Base-by-base conservation (phyloP, 2,888 invertebrate species). In the Aphidoletes aphidimyza region DNA sequence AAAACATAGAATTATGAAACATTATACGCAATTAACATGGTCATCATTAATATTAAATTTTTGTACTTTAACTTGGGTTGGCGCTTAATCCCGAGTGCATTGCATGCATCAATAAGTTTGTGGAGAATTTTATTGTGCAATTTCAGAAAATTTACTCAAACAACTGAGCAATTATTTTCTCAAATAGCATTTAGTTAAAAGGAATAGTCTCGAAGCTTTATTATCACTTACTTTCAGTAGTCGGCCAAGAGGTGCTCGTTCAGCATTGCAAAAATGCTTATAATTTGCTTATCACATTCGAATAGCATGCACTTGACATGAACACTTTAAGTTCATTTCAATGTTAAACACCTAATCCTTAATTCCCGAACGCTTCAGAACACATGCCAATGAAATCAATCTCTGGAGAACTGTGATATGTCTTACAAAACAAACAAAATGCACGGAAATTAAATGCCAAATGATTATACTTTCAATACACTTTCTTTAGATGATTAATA, bases 271-370 rank as follows among this genome's bases (percentile, higher is more conserved):
- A n/a, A n/a, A n/a, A n/a, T n/a, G n/a, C n/a, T n/a, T n/a, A n/a
- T n/a, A n/a, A n/a, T n/a, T 81, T n/a, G n/a, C 37, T 81, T 81
- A 81, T 81, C 81, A 81, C n/a, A 81, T 30, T 69, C 39, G 22
- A 22, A 39, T 19, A 81, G 39, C 81, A 81, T 81, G 81, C 39
- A 39, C 81, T 81, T 81, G 81, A 81, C 81, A 81, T 81, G 78
- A 17, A 39, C 81, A 81, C 22, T n/a, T 81, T 39, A 81, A 81
- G 81, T 81, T 81, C 81, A 81, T 81, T 81, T 81, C 81, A 81
- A 81, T 81, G 81, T 81, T 81, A 81, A 39, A 39, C 17, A 59
- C n/a, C n/a, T 49, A 54, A n/a, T 11, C 8, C 39, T n/a, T 37
- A 81, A 81, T 81, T 19, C 14, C 22, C 37, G 69, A 69, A 69